Base-by-base conservation (phyloP, 2,113 vertebrate genomes). In the Nannospalax galili region DNA sequence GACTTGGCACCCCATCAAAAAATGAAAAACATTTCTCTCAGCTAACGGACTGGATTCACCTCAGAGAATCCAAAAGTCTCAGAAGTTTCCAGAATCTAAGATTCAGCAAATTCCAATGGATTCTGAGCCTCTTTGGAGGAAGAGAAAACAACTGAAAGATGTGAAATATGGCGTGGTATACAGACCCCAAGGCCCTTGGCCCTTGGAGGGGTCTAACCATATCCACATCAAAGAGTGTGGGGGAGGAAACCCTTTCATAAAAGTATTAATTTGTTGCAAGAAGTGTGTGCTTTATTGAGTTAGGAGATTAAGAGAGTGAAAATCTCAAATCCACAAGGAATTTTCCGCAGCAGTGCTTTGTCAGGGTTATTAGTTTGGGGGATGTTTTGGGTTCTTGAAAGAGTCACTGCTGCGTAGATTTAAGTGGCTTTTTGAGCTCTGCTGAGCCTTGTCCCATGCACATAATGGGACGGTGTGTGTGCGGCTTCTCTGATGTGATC, bases 281-380 rank as follows among this genome's bases (percentile, higher is more conserved):
- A 37, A 95, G 73, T 14, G 1, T 92, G 97, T 12, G 0, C 85
- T 96, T 98, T 88, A 69, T 93, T 96, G 97, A 96, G 84, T 85
- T 78, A 92, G 93, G 91, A 97, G 97, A 40, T 97, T 96, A 96
- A 84, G 94, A 88, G 37, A 70, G 78, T 95, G 93, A 96, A 96
- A 96, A 96, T 93, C 92, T 96, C 95, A 97, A 98, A 98, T 98
- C 98, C 96, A 28, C 16, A 92, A 26, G 91, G 97, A 98, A 97
- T 98, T 98, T 98, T 96, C 92, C 87, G 95, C 0, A 1, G 37
- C 20, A 1, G 92, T 58, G 30, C 91, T 91, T 84, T 75, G 94
- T 65, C 1, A 3, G 89, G 62, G 42, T 92, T 96, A 81, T 91
- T 32, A 52, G 89, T 28, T 94, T 95, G 95, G 64, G 84, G 95